phyloP scores from a whole-genome alignment of 2,888 invertebrate genomes.

The Sesia apiformis region DNA sequence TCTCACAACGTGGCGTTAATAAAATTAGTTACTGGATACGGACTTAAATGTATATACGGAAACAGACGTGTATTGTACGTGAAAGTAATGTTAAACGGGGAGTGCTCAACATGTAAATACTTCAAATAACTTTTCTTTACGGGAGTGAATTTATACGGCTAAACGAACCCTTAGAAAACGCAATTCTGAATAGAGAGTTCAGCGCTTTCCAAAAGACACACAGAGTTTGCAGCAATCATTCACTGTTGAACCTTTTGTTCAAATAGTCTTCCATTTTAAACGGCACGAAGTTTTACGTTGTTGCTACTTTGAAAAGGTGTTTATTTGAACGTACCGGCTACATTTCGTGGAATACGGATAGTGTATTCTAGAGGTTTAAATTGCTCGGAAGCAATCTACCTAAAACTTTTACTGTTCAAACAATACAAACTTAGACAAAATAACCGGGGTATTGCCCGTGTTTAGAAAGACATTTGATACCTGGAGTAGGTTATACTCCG shows the following conservation, averaged over 20 bases:
- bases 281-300: neutral
- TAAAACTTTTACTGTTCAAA: neutral
- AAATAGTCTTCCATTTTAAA: neutral
- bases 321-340: neutral
- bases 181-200: neutral
- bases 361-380: neutral
- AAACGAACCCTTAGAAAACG: neutral
- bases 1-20: neutral
- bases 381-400: neutral
- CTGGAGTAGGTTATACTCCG: constrained; percentile 18
- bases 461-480: constrained; percentile 1
- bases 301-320: neutral
- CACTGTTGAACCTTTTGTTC: neutral
- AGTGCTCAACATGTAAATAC: neutral
- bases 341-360: neutral
- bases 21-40: neutral
- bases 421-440: neutral
- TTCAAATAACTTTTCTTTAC: neutral
- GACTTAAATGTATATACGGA: neutral
- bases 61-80: neutral
- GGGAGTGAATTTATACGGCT: neutral
- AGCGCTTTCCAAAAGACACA: neutral
- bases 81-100: neutral
- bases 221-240: neutral
- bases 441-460: neutral